Conservation (phyloP, 2,888 invertebrate species). For the Plagodis dolabraria region DNA sequence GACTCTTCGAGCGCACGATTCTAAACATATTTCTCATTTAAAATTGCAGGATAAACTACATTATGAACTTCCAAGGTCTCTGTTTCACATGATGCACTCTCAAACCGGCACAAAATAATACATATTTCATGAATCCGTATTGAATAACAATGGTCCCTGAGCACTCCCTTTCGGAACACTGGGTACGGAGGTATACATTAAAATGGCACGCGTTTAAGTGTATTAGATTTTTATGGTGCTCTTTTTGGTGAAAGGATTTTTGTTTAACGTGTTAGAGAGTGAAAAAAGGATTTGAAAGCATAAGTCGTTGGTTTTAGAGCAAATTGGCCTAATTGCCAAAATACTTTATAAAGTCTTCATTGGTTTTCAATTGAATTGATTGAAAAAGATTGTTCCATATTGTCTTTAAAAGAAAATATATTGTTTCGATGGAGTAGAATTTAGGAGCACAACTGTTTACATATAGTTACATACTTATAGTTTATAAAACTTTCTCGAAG, state of each 20-base stretch:
- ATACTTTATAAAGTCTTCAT: too few species aligned
- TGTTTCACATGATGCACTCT: constrained; percentile 31
- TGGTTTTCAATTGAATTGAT: too few species aligned
- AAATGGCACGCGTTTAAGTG: constrained; percentile 52
- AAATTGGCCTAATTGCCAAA: too few species aligned
- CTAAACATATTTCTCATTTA: too few species aligned
- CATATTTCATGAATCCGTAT: constrained; percentile 76
- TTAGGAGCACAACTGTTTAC: too few species aligned
- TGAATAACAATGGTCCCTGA: constrained; percentile 63
- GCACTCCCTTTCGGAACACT: constrained; percentile 32
- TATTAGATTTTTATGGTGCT: constrained; percentile 50
- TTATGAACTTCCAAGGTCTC: constrained; percentile 2
- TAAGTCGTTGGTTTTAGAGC: not conserved
- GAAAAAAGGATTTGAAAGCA: not conserved
- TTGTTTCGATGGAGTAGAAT: too few species aligned
- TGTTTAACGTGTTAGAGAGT: constrained; percentile 4
- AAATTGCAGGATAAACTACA: too few species aligned
- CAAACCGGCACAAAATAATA: constrained; percentile 55
- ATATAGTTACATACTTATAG: too few species aligned
- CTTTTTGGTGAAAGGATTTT: constrained; percentile 9
- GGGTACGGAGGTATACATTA: constrained; percentile 31
- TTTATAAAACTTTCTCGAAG: too few species aligned
- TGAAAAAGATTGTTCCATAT: too few species aligned
- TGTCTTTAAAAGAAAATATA: too few species aligned
- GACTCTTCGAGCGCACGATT: too few species aligned